A percentile compares a stretch with the other conserved stretches of the same genome.
Evolutionary conservation across 2,888 invertebrate species (phyloP).

Genomic region (Eilema depressum): DNA sequence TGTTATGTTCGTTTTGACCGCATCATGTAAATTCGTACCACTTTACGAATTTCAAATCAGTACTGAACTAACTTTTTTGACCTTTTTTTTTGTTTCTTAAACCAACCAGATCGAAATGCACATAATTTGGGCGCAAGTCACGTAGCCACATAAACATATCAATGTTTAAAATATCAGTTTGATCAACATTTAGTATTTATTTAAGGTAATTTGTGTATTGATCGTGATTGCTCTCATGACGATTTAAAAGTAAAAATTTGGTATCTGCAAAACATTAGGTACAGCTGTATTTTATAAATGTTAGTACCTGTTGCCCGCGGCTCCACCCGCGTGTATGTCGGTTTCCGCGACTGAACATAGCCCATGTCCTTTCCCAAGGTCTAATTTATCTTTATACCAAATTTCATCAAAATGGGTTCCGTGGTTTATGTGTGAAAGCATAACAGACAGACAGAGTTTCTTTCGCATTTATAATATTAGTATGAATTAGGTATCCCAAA

Average conservation of each 20-base stretch:
- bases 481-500: too few relatives aligned
- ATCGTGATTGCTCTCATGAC: neutral
- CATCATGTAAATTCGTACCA: neutral
- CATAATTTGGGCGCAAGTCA: conserved; percentile 17
- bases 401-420: too few relatives aligned
- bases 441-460: too few relatives aligned
- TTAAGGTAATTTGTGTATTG: conserved; percentile 6
- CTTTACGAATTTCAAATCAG: conserved; percentile 12
- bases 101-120: conserved; percentile 4
- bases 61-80: conserved; percentile 5
- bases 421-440: too few relatives aligned
- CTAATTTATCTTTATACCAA: too few relatives aligned
- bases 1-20: conserved; percentile 1
- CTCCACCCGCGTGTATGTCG: too few relatives aligned
- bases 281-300: neutral
- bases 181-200: conserved; percentile 7
- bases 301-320: too few relatives aligned
- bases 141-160: neutral
- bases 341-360: too few relatives aligned
- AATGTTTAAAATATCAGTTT: conserved; percentile 15
- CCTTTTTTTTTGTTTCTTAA: conserved; percentile 1
- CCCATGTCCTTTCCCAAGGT: too few relatives aligned
- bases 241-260: conserved; percentile 8
- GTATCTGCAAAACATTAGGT: neutral
- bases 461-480: too few relatives aligned